These are phyloP conservation scores for Notechis scutatus DNA, from an alignment of 2,113 vertebrate genomes.

Conservation along the genomic window DNA sequence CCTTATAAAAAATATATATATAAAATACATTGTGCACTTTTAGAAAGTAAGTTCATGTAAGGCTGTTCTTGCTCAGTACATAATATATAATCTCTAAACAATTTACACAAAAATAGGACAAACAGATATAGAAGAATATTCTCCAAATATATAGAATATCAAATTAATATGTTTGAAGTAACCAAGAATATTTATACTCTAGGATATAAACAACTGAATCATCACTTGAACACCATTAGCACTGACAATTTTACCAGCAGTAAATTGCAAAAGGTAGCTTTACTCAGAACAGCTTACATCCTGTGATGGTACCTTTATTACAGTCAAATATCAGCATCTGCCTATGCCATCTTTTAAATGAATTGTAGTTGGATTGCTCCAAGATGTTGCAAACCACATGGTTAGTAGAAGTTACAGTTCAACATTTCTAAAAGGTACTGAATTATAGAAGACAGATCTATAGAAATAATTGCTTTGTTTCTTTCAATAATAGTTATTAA, in stretches of 20 bases:
- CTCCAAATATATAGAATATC: background rate
- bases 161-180: background rate
- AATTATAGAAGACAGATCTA: background rate
- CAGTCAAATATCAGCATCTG: background rate
- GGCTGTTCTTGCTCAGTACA: background rate
- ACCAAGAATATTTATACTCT: background rate
- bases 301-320: background rate
- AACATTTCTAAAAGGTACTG: background rate
- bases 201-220: background rate
- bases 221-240: background rate
- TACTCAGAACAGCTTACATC: background rate
- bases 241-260: background rate
- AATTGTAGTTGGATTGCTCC: background rate
- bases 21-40: background rate
- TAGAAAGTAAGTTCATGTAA: background rate
- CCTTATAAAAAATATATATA: background rate
- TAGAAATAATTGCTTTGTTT: background rate
- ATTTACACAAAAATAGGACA: background rate
- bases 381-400: background rate
- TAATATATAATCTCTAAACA: background rate
- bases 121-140: background rate
- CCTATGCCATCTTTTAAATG: background rate
- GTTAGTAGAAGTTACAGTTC: background rate
- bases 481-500: background rate
- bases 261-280: background rate